These are phyloP conservation scores for Scaptomyza graminum DNA, from an alignment of 1,140 invertebrate genomes.

Conservation along the genomic window DNA sequence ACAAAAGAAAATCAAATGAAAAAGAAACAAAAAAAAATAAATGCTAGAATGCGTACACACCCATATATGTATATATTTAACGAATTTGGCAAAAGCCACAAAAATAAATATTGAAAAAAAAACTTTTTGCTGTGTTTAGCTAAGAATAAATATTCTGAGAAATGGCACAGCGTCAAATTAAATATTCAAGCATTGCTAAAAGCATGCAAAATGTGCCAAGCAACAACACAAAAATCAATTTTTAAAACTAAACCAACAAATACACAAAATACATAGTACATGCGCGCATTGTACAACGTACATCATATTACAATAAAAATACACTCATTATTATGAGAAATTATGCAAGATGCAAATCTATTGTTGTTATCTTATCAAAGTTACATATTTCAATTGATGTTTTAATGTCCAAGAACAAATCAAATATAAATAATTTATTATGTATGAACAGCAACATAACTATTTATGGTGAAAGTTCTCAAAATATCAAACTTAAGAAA, in stretches of 20 bases:
- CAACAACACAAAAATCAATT: conserved; percentile 11
- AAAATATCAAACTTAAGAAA: conserved; percentile 6
- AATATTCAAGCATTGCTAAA: conserved; percentile 9
- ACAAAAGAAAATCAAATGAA: conserved; percentile 18
- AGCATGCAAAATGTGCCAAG: conserved; percentile 41
- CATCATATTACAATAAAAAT: conserved; percentile 4
- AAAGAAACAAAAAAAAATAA: neutral
- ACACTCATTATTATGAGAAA: conserved; percentile 8
- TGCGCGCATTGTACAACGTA: neutral
- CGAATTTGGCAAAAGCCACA: conserved; percentile 18
- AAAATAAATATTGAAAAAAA: neutral
- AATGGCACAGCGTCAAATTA: conserved; percentile 1
- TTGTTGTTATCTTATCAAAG: conserved; percentile 17
- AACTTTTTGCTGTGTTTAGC: conserved; percentile 27
- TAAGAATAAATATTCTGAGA: neutral
- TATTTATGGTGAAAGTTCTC: conserved; percentile 26
- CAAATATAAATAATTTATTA: neutral
- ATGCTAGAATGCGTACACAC: conserved; percentile 16
- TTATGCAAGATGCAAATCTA: neutral
- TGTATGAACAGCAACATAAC: conserved; percentile 11
- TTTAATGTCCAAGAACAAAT: conserved; percentile 22
- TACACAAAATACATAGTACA: conserved; percentile 9
- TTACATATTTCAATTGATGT: conserved; percentile 21
- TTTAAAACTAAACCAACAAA: neutral
- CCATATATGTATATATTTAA: conserved; percentile 19